These are phyloP conservation scores for Heterodera filipjevi DNA, from an alignment of 2,888 invertebrate species.

Conservation along the genomic window DNA sequence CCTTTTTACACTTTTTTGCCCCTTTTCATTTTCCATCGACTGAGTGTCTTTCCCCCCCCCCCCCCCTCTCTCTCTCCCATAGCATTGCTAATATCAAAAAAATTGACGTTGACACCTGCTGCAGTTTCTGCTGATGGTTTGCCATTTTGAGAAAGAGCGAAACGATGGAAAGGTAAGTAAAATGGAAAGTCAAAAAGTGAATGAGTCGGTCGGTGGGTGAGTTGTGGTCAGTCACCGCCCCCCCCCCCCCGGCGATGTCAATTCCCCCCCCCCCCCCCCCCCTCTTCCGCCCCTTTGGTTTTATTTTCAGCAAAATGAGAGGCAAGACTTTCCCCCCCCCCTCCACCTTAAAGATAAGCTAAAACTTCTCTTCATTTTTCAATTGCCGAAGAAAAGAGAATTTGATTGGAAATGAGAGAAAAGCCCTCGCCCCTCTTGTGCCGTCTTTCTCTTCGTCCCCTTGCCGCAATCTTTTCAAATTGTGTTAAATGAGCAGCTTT, in stretches of 20 bases:
- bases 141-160: not conserved
- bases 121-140: not conserved
- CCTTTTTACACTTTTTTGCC: not conserved
- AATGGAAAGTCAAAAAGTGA: not conserved
- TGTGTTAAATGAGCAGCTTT: not conserved
- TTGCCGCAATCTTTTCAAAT: not conserved
- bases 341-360: not conserved
- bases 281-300: not conserved
- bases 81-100: not conserved
- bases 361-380: not conserved
- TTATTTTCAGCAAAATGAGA: not conserved
- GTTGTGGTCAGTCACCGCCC: not conserved
- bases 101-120: conserved; percentile 11
- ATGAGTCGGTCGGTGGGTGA: not conserved
- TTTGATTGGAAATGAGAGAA: not conserved
- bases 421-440: not conserved
- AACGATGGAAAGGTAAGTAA: not conserved
- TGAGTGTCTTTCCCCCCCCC: no score
- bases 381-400: not conserved
- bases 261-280: not conserved
- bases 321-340: not conserved
- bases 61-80: not conserved
- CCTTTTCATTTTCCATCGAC: no score
- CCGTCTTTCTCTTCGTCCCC: not conserved
- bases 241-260: not conserved